Evolutionary conservation across 2,797 vertebrate genomes (phyloP).

Genomic region (Centropyge bicolor): DNA sequence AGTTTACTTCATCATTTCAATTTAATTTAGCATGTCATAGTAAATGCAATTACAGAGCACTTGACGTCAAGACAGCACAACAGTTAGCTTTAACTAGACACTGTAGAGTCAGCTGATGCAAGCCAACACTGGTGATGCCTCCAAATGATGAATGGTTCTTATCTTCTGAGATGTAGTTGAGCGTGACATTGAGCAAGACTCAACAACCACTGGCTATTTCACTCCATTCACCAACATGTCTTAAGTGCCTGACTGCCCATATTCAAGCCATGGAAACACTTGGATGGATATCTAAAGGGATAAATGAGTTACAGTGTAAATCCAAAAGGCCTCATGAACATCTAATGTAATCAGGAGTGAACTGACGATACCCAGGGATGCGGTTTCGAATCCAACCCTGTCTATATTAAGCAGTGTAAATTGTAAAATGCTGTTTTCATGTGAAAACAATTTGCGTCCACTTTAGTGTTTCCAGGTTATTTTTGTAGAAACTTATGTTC

Average conservation of each 20-base stretch:
- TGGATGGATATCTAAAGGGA: neutral
- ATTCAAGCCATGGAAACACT: neutral
- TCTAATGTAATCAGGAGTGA: neutral
- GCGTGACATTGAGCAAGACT: neutral
- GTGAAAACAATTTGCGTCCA: neutral
- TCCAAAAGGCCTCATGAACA: neutral
- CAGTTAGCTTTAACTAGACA: neutral
- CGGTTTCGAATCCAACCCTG: neutral
- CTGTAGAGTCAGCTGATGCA: neutral
- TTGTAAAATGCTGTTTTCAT: neutral
- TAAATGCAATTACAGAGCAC: conserved; percentile 2
- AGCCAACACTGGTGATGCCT: neutral
- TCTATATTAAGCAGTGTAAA: neutral
- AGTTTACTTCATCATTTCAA: neutral
- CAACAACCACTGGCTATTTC: neutral
- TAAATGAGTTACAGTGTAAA: neutral
- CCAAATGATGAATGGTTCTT: neutral
- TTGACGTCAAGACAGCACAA: neutral
- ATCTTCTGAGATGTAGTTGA: neutral
- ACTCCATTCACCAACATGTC: neutral
- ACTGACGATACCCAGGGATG: neutral
- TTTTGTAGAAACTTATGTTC: neutral
- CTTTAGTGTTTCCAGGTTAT: neutral
- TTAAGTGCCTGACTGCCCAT: neutral
- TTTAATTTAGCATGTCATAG: neutral